Evolutionary conservation across 2,888 invertebrate species (phyloP).

Genomic region (Drosophila quinaria): DNA sequence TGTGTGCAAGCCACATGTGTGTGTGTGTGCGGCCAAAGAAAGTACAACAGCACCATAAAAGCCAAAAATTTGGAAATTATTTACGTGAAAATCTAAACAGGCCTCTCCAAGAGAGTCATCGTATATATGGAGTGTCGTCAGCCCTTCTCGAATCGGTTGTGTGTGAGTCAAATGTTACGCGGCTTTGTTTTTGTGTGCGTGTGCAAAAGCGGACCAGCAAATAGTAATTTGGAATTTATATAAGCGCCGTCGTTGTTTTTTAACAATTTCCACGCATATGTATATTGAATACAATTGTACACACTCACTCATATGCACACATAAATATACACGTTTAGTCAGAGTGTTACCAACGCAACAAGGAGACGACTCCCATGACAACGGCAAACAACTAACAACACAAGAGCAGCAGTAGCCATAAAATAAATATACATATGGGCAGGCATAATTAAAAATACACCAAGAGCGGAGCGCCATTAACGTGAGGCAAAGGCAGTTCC

Average conservation of each 20-base stretch:
- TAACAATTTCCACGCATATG: conserved; percentile 54
- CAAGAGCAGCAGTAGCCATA: conserved; percentile 39
- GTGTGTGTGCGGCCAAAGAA: conserved; percentile 43
- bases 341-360: conserved; percentile 44
- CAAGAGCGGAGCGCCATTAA: conserved; percentile 55
- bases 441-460: conserved; percentile 69
- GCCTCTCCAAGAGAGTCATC: conserved; percentile 9
- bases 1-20: conserved; percentile 35
- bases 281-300: conserved; percentile 33
- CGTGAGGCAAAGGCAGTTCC: conserved; percentile 41
- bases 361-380: conserved; percentile 69
- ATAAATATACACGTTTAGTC: conserved; percentile 20
- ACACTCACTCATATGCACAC: conserved; percentile 14
- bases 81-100: conserved; percentile 38
- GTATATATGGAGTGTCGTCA: conserved; percentile 20
- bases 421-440: conserved; percentile 66
- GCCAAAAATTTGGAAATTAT: conserved; percentile 52
- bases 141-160: conserved; percentile 29
- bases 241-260: conserved; percentile 64
- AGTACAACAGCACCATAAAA: conserved; percentile 54
- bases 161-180: conserved; percentile 47
- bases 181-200: conserved; percentile 41
- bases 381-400: conserved; percentile 51
- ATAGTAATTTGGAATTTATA: conserved; percentile 67
- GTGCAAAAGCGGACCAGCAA: conserved; percentile 37